A percentile compares a stretch with the other conserved stretches of the same genome.
phyloP scores from a whole-genome alignment of 2,888 invertebrate genomes.

The Siphonodentalium dalli region DNA sequence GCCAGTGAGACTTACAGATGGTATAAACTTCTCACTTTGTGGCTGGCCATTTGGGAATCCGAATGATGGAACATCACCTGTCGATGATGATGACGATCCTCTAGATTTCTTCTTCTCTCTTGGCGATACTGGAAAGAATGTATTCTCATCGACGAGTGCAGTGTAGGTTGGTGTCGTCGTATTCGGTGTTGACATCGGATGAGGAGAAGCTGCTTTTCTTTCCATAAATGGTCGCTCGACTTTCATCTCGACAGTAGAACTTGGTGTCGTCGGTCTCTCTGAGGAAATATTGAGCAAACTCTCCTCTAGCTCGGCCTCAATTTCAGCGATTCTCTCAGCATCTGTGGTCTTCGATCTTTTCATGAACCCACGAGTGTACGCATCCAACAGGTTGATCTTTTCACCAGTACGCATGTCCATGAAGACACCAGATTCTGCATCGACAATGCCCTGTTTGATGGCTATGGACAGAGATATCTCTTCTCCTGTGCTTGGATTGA shows the following conservation, averaged over 20 bases:
- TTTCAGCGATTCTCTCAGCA: slow-evolving; percentile 43
- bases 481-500: slow-evolving; percentile 78
- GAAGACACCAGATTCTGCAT: slow-evolving; percentile 74
- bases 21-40: slow-evolving; percentile 23
- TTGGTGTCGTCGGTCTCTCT: slow-evolving; percentile 36
- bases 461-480: slow-evolving; percentile 51
- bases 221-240: slow-evolving; percentile 40
- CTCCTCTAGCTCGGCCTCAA: slow-evolving; percentile 35
- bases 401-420: slow-evolving; percentile 84
- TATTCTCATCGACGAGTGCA: slow-evolving; percentile 41
- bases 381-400: slow-evolving; percentile 80
- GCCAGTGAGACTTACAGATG: slow-evolving; percentile 27
- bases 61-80: neutral
- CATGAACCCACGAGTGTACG: slow-evolving; percentile 76
- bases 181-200: slow-evolving; percentile 47
- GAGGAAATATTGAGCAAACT: slow-evolving; percentile 23
- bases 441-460: slow-evolving; percentile 59
- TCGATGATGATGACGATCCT: no score
- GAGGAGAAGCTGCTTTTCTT: slow-evolving; percentile 27
- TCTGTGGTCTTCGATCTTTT: slow-evolving; percentile 50
- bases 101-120: slow-evolving; percentile 15
- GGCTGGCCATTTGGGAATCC: slow-evolving; percentile 22
- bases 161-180: no score
- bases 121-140: slow-evolving; percentile 25
- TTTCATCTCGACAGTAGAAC: slow-evolving; percentile 51